Base-by-base conservation (phyloP, 2,113 vertebrate species). In the Cathartes aura region DNA sequence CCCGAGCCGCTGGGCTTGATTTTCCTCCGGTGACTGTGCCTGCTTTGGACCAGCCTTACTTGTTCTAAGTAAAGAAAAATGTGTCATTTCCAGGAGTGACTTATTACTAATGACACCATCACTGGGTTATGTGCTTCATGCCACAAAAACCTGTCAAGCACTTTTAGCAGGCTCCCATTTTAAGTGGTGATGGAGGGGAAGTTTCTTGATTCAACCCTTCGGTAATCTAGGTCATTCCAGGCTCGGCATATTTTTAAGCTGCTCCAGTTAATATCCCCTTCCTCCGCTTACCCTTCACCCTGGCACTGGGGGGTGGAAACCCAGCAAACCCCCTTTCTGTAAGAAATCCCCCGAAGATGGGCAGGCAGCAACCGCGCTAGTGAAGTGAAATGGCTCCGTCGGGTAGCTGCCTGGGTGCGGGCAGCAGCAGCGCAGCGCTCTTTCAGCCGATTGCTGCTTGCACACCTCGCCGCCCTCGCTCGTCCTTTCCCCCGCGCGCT, bases 101-200 rank as follows among this genome's bases (percentile, higher is more conserved):
- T 96, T 97, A 97, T 97, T 97, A 92, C 86, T 87, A 96, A 97
- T 97, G 97, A 97, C 97, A 97, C 94, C 94, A 98, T 94, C 91
- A 38, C 97, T 93, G 94, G 95, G 96, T 89, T 97, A 98, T 97
- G 97, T 84, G 89, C 70, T 96, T 97, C 96, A 81, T 89, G 87
- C 97, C 96, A 95, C 93, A 97, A 96, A 97, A 97, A 94, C 95
- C 93, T 96, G 94, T 90, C 96, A 98, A 93, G 96, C 92, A 89
- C 93, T 94, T 96, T 97, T 95, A 95, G 95, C 92, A 92, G 81
- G 91, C 96, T 97, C 91, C 91, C 95, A 98, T 97, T 97, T 97
- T 97, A 97, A 96, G 89, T 70, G 80, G 83, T 76, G 93, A 92
- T 92, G 82, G 84, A 94, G 81, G 97, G 86, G 94, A 97, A 97